Base-by-base conservation (phyloP, 2,888 invertebrate species). In the Cryptosula pallasiana region DNA sequence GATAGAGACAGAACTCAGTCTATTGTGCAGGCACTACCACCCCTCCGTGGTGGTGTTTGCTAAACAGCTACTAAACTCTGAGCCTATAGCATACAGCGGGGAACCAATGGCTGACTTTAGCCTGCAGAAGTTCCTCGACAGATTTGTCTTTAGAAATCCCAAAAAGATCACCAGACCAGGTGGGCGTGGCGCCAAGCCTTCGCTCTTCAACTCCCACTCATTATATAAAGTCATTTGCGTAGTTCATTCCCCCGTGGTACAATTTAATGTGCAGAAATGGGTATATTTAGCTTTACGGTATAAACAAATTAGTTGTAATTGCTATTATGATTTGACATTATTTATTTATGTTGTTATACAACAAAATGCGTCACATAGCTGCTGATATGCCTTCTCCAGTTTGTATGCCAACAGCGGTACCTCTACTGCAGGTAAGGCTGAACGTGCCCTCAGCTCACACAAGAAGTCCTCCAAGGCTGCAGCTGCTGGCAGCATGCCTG, bases 61-160 rank as follows among this genome's bases (percentile, higher is more conserved):
- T 0, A 88, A 89, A 69, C 91, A 90, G 76, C 86, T 98, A 23
- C 77, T 78, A 35, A 88, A 91, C 86, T 85, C 88, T 72, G 76
- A 80, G 36, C 71, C 69, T 9, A 90, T 95, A 71, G 89, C 89
- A 45, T 98, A 98, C 85, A 89, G 90, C 73, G 97, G 98, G 0
- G 95, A 99, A 84, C 96, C 98, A 0, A 86, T 99, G 1, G 90
- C 92, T 78, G 98, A 99, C 85, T 95, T 97, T 83, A 91, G 92
- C 0, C 87, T 94, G 45, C 91, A 94, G 70, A 88, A 93, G 70
- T 99, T 99, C 84, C 87, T 99, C 69, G 97, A 99, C 80, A 88
- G 97, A 58, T 98, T 97, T 84, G 94, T 94, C 13, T 97, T 94
- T 84, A 93, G 95, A 82, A 99, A 99, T 87, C 87, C 88, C 2